Base-by-base conservation (phyloP, 2,113 vertebrate species). In the Gymnobelideus leadbeateri region DNA sequence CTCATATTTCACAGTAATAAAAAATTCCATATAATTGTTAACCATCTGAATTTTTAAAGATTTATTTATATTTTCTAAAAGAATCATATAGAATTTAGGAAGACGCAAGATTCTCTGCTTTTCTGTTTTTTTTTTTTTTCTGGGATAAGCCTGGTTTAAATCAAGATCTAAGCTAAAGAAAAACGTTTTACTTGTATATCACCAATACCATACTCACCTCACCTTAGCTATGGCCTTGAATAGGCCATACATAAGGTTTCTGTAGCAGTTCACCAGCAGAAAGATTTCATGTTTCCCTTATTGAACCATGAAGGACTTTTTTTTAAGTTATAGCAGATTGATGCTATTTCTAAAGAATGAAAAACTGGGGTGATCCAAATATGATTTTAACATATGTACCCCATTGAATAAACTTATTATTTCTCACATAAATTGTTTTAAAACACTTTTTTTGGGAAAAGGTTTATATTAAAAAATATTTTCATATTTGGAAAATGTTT, bases 1-100 rank as follows among this genome's bases (percentile, higher is more conserved):
- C 68, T 84, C 37, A 84, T 84, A 84, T 84, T 84, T 84, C n/a
- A 68, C 37, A 84, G n/a, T 84, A n/a, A 84, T 84, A 77, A 84
- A 84, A 77, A 84, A 43, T 23, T 84, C 16, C 68, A 43, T 84
- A 84, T 19, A 43, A 21, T 43, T 84, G 37, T 21, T 84, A 84
- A 84, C 16, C 16, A 43, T 84, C n/a, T 84, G n/a, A 43, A 84
- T 43, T 84, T 84, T 84, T 43, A 84, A 77, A 84, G 68, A 84
- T 43, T 43, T 37, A 84, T 43, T 84, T 84, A 84, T 84, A 84
- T 84, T 84, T 84, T 84, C 68, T 43, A 84, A 84, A 84, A 43
- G 68, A 84, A 43, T 43, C n/a, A 84, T 43, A 84, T 43, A 84
- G 16, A 84, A 84, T 5, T 84, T 43, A 8, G 37, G 16, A 84